Conservation (phyloP, 2,797 vertebrate species). For the Kryptopterus vitreolus region DNA sequence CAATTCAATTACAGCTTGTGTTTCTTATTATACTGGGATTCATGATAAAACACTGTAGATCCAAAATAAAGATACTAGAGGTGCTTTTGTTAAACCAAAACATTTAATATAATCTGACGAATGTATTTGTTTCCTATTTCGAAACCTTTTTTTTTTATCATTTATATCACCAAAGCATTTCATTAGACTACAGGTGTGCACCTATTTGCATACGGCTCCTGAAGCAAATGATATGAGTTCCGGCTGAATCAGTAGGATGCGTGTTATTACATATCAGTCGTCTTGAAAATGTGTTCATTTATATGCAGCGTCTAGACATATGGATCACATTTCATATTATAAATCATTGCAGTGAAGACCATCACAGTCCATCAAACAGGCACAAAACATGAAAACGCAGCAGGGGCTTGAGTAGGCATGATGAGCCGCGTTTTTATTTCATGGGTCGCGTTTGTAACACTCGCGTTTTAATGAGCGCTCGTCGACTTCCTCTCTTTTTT, state of each 20-base stretch:
- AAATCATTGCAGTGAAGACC: background rate
- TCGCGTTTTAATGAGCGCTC: background rate
- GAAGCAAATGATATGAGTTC: background rate
- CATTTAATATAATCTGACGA: background rate
- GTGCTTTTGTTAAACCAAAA: background rate
- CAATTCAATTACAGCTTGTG: background rate
- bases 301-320: slow-evolving; percentile 16
- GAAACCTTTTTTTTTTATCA: background rate
- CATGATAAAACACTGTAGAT: background rate
- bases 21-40: background rate
- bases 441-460: background rate
- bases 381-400: slow-evolving; percentile 25
- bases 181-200: background rate
- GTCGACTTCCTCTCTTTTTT: background rate
- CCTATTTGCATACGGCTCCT: slow-evolving; percentile 2
- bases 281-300: slow-evolving; percentile 19
- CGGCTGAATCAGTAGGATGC: background rate
- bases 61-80: background rate
- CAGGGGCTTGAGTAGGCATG: slow-evolving; percentile 1
- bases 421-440: background rate
- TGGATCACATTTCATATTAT: slow-evolving; percentile 31
- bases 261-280: slow-evolving; percentile 6
- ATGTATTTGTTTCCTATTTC: background rate
- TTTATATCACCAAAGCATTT: background rate
- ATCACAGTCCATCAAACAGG: slow-evolving; percentile 24